Base-by-base conservation (phyloP, 2,888 invertebrate species). In the Globia sparganii region DNA sequence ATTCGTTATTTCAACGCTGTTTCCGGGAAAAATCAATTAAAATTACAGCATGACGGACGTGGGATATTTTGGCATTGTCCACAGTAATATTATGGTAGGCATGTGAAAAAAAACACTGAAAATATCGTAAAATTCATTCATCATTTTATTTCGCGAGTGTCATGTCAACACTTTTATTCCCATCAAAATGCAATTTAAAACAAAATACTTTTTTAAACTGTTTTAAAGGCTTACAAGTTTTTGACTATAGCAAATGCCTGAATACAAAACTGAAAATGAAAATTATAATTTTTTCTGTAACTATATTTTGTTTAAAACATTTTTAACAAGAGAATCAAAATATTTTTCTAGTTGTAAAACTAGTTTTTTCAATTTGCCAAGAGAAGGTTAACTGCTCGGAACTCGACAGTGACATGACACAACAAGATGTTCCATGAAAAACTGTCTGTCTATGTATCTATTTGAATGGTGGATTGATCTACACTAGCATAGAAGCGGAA, bases 91-190 rank as follows among this genome's bases (percentile, higher is more conserved):
- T 28, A 83, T 66, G 66, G 15, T 18, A 28, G 31, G 18, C 40
- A 46, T 40, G 66, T 66, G 28, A 46, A 70, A 78, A 70, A 46
- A 34, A 56, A 31, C 34, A 67, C 72, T 70, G 11, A 40, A 34
- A 82, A 77, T 64, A 56, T 53, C 34, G 49, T 25, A 64, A 68
- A 83, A 68, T 68, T 49, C 75, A 78, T 56, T 82, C 58, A 76
- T 62, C 37, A 58, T 78, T 77, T 80, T 83, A 83, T 77, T 78
- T 71, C 31, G 49, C 28, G 43, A 83, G 78, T 78, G 56, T 83
- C 37, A 9, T 67, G 40, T 64, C 80, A 58, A 78, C 83, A 80
- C 28, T 66, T 83, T 83, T 77, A 77, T 83, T 73, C 37, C 58
- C 56, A 78, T 66, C 70, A 67, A 78, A 80, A 70, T 61, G 25